phyloP scores from a whole-genome alignment of 2,888 invertebrate species.

The Zeuzera pyrina region DNA sequence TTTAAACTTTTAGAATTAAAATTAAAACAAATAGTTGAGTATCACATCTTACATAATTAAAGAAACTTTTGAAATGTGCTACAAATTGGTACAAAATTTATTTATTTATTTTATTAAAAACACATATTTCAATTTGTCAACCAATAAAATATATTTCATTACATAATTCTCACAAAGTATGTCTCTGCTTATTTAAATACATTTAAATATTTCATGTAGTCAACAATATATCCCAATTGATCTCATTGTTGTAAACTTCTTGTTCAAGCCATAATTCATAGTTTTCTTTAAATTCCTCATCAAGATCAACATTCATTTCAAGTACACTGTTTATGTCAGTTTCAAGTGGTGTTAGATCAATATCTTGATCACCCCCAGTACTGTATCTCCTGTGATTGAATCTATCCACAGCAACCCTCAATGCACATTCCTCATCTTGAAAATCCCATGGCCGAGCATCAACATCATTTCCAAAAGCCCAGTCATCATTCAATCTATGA shows the following conservation, averaged over 20 bases:
- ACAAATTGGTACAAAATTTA: too few species aligned
- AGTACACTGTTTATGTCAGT: conserved; percentile 88
- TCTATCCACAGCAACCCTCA: conserved; percentile 94
- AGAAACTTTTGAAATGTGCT: too few species aligned
- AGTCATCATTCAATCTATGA: conserved; percentile 97
- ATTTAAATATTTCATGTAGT: conserved; percentile 36
- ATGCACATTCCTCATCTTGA: conserved; percentile 96
- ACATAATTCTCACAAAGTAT: too few species aligned
- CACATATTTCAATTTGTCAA: too few species aligned
- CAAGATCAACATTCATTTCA: conserved; percentile 84
- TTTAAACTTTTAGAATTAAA: too few species aligned
- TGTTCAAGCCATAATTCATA: conserved; percentile 97
- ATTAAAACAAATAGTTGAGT: too few species aligned
- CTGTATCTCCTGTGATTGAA: conserved; percentile 95
- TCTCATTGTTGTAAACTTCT: conserved; percentile 92
- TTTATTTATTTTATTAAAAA: too few species aligned
- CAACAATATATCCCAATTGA: conserved; percentile 81
- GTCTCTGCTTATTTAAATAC: too few species aligned
- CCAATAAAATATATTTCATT: too few species aligned
- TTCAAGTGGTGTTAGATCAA: conserved; percentile 79
- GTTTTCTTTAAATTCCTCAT: conserved; percentile 93
- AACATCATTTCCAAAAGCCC: conserved; percentile 99
- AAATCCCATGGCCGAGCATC: conserved; percentile 99
- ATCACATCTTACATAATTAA: too few species aligned
- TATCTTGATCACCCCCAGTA: conserved; percentile 64